Base-by-base conservation (phyloP, 2,113 vertebrate genomes). In the Chamaea fasciata region DNA sequence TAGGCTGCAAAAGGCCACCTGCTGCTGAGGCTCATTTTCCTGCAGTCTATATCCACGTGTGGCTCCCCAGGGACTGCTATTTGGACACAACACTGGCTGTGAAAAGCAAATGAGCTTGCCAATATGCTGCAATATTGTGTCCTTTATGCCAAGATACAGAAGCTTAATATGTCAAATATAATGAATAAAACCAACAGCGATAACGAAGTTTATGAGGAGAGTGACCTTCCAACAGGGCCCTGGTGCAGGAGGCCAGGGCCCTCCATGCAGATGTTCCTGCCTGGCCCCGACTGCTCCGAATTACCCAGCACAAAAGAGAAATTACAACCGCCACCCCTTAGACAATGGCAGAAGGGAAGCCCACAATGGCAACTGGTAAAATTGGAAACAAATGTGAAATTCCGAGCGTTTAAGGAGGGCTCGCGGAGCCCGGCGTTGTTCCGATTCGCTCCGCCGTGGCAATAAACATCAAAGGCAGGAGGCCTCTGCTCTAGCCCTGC, bases 1-100 rank as follows among this genome's bases (percentile, higher is more conserved):
- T 99, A 99, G 99, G 98, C 99, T 97, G 99, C 99, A 98, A 99
- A 99, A 99, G 99, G 98, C 99, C 99, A 99, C 99, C 99, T 99
- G 99, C 99, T 99, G 99, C 99, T 98, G 98, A 95, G 98, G 98
- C 98, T 98, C 97, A 98, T 98, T 98, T 98, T 98, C 98, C 98
- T 98, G 98, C 98, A 96, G 97, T 98, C 98, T 98, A 98, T 96
- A 97, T 98, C 98, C 99, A 99, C 98, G 98, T 98, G 99, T 98
- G 97, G 97, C 97, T 99, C 99, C 99, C 99, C 96, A 78, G 99
- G 98, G 99, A 99, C 95, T 87, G 97, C 97, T 98, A 98, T 98
- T 99, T 99, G 99, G 99, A 98, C 99, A 99, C 98, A 97, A 98
- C 97, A 97, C 99, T 99, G 95, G 98, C 99, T 98, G 98, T 98